These are phyloP conservation scores for Eclectus roratus DNA, from an alignment of 2,113 vertebrate species.

Conservation along the genomic window DNA sequence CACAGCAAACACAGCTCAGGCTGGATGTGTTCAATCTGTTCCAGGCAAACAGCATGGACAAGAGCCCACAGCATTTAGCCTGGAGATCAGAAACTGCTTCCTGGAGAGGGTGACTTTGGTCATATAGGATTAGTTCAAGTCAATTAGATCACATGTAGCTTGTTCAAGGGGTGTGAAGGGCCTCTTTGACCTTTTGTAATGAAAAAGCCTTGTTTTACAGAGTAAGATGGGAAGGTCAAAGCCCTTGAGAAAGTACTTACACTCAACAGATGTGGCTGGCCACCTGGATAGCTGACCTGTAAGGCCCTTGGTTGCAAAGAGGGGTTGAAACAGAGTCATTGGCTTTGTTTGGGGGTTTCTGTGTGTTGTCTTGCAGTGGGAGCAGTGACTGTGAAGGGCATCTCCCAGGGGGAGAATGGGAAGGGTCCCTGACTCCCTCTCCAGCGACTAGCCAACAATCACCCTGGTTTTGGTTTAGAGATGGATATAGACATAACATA, in stretches of 20 bases:
- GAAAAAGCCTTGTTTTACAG: not conserved
- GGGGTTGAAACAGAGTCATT: not conserved
- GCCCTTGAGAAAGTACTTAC: not conserved
- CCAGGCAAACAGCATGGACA: not conserved
- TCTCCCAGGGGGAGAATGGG: not conserved
- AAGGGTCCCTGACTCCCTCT: not conserved
- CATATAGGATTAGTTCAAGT: not conserved
- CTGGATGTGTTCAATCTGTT: not conserved
- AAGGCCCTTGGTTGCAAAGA: not conserved
- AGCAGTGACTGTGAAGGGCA: not conserved
- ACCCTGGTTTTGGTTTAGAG: not conserved
- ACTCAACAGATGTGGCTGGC: not conserved
- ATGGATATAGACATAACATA: not conserved
- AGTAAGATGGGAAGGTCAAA: not conserved
- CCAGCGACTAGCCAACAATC: not conserved
- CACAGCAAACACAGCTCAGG: not conserved
- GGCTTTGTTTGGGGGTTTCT: not conserved
- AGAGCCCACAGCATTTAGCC: not conserved
- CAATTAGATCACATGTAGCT: not conserved
- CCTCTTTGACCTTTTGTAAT: not conserved
- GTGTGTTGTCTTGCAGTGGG: not conserved
- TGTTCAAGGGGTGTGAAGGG: not conserved
- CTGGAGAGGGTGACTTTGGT: not conserved
- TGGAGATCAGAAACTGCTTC: not conserved
- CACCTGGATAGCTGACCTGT: not conserved